Evolutionary conservation across 2,797 vertebrate genomes (phyloP), one percentile per base, ranked within the genome.

Genomic region (Borostomias antarcticus): DNA sequence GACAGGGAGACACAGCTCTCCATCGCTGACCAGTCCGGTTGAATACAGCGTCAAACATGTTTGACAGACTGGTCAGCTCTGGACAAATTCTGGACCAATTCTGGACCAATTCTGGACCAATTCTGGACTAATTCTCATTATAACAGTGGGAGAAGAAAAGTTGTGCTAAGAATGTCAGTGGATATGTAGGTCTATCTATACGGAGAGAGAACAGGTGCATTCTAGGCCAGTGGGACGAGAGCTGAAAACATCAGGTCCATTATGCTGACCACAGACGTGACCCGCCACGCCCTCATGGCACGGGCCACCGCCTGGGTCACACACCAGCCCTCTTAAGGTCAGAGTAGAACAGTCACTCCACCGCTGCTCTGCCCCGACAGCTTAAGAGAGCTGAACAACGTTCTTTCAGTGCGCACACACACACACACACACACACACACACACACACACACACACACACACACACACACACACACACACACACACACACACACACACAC

Each of bases 371-470:
- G 72, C n/a, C 83, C 26, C 25, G 3, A n/a, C 53, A 52, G 56
- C 9, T 63, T 29, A 78, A 85, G n/a, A 78, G 50, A 82, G 86
- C 86, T 84, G 83, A 86, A 83, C n/a, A 77, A 71, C 58, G 74
- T 85, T 54, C 65, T 65, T 54, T 40, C 43, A 45, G 74, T 54
- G 66, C 53, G 66, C 52, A 75, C 62, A 60, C 66, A 58, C 51
- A 73, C 62, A 64, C 66, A 32, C 29, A 35, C 32, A 21, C 54
- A 23, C 30, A 21, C n/a, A 58, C 17, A 58, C 30, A 50, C 37
- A 74, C 54, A 66, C 43, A 73, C 29, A 5, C 2, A 23, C 6
- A 70, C 43, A 73, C 59, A 62, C 64, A 53, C 70, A 65, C 74
- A 69, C 32, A 79, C 29, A 64, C 62, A 82, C 73, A 56, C 77